These are phyloP conservation scores for Chelonus formosanus DNA, from an alignment of 2,888 invertebrate genomes.

Conservation along the genomic window DNA sequence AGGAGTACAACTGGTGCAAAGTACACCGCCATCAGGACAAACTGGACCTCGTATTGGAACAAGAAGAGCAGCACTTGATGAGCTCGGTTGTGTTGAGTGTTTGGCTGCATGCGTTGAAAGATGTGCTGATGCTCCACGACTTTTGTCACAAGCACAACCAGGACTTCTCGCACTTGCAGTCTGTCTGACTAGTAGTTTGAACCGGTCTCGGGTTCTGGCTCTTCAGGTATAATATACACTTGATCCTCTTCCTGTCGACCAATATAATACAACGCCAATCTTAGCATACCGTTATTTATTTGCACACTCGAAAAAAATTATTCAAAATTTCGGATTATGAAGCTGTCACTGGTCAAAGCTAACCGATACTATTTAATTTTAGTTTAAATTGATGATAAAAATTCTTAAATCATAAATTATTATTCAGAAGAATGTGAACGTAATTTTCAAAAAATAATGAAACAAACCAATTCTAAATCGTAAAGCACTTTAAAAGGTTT, in stretches of 20 bases:
- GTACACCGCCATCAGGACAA: conserved; percentile 66
- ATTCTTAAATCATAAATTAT: too few relatives aligned
- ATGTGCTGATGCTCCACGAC: conserved; percentile 80
- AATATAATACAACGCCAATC: background rate
- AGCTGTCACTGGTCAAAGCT: too few relatives aligned
- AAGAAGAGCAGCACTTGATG: conserved; percentile 82
- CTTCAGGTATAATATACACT: conserved; percentile 73
- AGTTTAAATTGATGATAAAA: too few relatives aligned
- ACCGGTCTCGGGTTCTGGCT: conserved; percentile 84
- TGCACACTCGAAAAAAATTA: too few relatives aligned
- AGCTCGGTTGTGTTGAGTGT: conserved; percentile 89
- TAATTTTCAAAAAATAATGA: too few relatives aligned
- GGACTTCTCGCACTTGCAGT: conserved; percentile 86
- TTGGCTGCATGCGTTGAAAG: conserved; percentile 81
- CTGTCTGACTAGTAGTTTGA: conserved; percentile 88
- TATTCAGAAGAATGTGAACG: too few relatives aligned
- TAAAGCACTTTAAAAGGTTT: too few relatives aligned
- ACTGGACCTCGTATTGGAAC: conserved; percentile 57
- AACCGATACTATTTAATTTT: too few relatives aligned
- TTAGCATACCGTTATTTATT: background rate
- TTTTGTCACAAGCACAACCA: conserved; percentile 79
- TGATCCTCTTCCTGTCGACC: conserved; percentile 10
- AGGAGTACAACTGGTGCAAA: conserved; percentile 84
- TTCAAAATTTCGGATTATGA: too few relatives aligned
- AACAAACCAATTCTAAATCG: too few relatives aligned